A percentile compares a stretch with the other conserved stretches of the same genome.
phyloP scores from a whole-genome alignment of 2,113 vertebrate species.

The Gallinago paraguaiae region DNA sequence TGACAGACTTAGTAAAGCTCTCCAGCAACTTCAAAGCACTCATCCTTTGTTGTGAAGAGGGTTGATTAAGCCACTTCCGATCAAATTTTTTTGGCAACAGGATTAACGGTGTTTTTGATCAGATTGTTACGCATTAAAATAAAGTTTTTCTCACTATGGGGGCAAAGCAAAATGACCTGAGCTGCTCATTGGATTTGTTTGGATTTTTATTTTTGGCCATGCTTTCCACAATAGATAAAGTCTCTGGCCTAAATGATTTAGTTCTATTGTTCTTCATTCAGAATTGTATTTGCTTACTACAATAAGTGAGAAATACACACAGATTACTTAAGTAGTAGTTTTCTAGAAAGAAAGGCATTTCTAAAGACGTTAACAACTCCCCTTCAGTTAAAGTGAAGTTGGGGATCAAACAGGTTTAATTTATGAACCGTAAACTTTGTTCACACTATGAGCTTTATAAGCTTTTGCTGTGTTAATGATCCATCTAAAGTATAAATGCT shows the following conservation, averaged over 20 bases:
- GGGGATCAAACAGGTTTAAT: not conserved
- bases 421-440: not conserved
- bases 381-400: not conserved
- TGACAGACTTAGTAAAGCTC: not conserved
- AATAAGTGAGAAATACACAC: not conserved
- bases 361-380: not conserved
- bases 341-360: not conserved
- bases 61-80: not conserved
- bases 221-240: not conserved
- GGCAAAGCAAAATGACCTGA: not conserved
- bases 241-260: not conserved
- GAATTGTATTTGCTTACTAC: not conserved
- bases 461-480: not conserved
- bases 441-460: not conserved
- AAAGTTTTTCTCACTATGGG: not conserved
- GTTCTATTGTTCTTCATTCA: not conserved
- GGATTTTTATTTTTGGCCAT: not conserved
- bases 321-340: not conserved
- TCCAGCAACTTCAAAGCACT: not conserved
- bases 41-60: not conserved
- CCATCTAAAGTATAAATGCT: not conserved
- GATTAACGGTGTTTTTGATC: not conserved
- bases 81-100: not conserved
- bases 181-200: not conserved
- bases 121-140: not conserved